Conservation (phyloP, 1,140 invertebrate genomes). For the Leptoteleia sp. region DNA sequence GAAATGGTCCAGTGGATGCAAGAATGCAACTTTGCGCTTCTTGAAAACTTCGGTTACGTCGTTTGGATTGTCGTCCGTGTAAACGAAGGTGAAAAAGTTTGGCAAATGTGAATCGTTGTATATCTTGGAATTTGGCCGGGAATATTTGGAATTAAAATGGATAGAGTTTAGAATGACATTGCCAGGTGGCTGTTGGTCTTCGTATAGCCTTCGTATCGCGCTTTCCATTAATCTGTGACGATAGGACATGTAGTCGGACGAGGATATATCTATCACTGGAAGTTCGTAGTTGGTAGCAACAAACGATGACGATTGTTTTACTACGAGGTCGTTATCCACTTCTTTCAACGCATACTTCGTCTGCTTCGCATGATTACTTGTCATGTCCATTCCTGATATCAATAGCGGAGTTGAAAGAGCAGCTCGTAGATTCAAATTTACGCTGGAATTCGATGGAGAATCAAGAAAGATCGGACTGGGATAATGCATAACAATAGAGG, state of each 20-base stretch:
- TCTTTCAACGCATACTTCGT: not conserved
- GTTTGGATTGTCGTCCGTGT: constrained; percentile 13
- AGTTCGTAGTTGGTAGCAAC: constrained; percentile 52
- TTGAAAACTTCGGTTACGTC: constrained; percentile 27
- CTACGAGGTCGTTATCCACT: not conserved
- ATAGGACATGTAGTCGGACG: constrained; percentile 71
- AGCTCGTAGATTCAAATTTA: constrained; percentile 37
- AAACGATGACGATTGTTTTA: constrained; percentile 62
- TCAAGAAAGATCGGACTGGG: constrained; percentile 49
- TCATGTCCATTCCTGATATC: constrained; percentile 18
- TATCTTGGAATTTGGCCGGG: not conserved
- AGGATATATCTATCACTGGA: constrained; percentile 68
- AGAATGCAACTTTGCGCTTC: constrained; percentile 52
- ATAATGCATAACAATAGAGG: constrained; percentile 67
- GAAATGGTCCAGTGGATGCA: constrained; percentile 73
- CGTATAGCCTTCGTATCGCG: constrained; percentile 69
- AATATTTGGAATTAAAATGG: constrained; percentile 31
- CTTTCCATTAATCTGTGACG: constrained; percentile 72
- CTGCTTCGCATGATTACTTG: not conserved
- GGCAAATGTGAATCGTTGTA: not conserved
- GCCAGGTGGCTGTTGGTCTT: constrained; percentile 37
- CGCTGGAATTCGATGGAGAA: constrained; percentile 64
- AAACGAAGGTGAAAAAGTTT: not conserved
- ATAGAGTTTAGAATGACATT: constrained; percentile 44
- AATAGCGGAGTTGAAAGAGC: constrained; percentile 28